Evolutionary conservation across 2,888 invertebrate species (phyloP).

Genomic region (Vanessa cardui): DNA sequence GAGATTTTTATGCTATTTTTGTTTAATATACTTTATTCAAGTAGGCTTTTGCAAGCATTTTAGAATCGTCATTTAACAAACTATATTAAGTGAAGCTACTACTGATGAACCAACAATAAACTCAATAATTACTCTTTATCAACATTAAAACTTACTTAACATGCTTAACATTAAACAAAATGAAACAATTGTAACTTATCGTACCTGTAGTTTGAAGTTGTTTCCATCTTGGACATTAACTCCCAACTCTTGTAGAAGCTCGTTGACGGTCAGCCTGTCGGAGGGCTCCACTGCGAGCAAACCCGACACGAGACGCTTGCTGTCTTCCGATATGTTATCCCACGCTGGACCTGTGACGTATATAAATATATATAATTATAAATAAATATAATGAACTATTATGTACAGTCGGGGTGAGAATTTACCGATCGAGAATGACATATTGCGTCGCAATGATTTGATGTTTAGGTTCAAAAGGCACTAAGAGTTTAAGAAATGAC

Average conservation of each 20-base stretch:
- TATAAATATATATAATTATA: slow-evolving; percentile 8
- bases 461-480: too few species aligned
- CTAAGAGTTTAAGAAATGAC: too few species aligned
- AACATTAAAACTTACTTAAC: too few species aligned
- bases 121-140: too few species aligned
- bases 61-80: too few species aligned
- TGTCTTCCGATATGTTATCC: slow-evolving; percentile 87
- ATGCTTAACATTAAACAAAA: neutral
- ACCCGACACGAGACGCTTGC: slow-evolving; percentile 89
- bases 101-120: too few species aligned
- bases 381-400: neutral
- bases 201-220: slow-evolving; percentile 62
- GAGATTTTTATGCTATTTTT: neutral
- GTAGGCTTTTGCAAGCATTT: too few species aligned
- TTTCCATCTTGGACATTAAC: slow-evolving; percentile 45
- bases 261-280: slow-evolving; percentile 86
- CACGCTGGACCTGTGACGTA: slow-evolving; percentile 77
- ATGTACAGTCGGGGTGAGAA: too few species aligned
- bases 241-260: slow-evolving; percentile 81
- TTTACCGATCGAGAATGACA: too few species aligned
- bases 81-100: too few species aligned
- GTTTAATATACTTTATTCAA: too few species aligned
- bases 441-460: too few species aligned
- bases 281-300: slow-evolving; percentile 91
- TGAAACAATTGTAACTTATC: slow-evolving; percentile 34